These are phyloP conservation scores for Drosophila nr. perissopoda DNA, from an alignment of 2,888 invertebrate species.

Conservation along the genomic window DNA sequence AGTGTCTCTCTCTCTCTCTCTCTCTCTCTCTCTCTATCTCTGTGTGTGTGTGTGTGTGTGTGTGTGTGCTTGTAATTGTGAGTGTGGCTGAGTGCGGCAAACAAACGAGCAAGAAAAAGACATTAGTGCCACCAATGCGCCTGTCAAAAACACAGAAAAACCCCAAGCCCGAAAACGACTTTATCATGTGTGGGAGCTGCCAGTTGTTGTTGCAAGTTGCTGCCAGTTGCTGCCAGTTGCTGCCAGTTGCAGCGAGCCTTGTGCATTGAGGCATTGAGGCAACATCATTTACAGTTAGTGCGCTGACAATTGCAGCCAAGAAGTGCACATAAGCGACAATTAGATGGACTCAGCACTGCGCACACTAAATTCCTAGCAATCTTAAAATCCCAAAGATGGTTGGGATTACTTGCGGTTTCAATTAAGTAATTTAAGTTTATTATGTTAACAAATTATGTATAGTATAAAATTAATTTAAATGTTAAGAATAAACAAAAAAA, in stretches of 20 bases:
- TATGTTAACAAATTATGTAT: not conserved
- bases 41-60: constrained; percentile 12
- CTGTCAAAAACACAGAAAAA: constrained; percentile 48
- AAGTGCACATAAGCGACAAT: constrained; percentile 57
- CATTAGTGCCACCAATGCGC: constrained; percentile 59
- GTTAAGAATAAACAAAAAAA: too few relatives aligned
- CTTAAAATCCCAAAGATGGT: not conserved
- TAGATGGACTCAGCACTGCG: constrained; percentile 34
- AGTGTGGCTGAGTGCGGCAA: constrained; percentile 39
- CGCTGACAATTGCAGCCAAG: constrained; percentile 57
- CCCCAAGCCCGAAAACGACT: constrained; percentile 17
- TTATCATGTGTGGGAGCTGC: constrained; percentile 25
- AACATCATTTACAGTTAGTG: constrained; percentile 73
- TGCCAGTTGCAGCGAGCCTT: constrained; percentile 13
- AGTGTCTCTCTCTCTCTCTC: constrained; percentile 4
- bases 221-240: not conserved
- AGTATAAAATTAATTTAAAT: not conserved
- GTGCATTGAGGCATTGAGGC: constrained; percentile 56
- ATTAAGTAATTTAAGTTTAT: not conserved
- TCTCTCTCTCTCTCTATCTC: not conserved
- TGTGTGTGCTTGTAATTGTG: constrained; percentile 4
- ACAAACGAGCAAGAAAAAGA: constrained; percentile 72
- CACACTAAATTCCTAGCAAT: constrained; percentile 34
- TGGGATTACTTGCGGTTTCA: not conserved
- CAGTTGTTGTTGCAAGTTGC: constrained; percentile 16